Evolutionary conservation across 2,797 vertebrate species (phyloP).

Genomic region (Hybognathus amarus): DNA sequence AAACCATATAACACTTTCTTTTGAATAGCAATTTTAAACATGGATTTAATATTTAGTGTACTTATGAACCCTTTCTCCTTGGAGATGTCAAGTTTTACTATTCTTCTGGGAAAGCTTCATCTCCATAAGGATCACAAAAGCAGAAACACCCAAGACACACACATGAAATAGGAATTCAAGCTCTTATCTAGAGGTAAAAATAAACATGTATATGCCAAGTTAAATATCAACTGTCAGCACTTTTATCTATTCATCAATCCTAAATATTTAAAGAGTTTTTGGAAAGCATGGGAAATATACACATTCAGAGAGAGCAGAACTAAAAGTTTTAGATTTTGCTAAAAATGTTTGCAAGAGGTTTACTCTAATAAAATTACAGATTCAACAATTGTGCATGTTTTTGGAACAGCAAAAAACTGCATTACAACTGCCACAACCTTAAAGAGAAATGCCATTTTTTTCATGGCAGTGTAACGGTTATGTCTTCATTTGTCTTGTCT

Average conservation of each 20-base stretch:
- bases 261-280: background rate
- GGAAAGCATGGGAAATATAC: conserved; percentile 7
- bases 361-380: conserved; percentile 5
- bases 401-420: background rate
- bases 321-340: background rate
- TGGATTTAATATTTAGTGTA: background rate
- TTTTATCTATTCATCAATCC: conserved; percentile 18
- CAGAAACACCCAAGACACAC: conserved; percentile 22
- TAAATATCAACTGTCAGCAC: conserved; percentile 51
- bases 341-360: background rate
- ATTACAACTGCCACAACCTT: background rate
- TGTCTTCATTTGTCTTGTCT: too few relatives aligned
- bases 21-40: background rate
- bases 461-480: background rate
- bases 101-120: background rate
- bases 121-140: background rate
- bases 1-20: background rate
- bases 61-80: background rate
- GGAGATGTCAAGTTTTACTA: background rate
- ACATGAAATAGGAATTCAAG: conserved; percentile 29
- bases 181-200: conserved; percentile 52
- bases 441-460: background rate
- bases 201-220: conserved; percentile 48
- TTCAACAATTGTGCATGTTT: background rate
- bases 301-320: background rate